Percentiles rank a stretch among this genome's conserved stretches.
These are phyloP conservation scores for Coboldia fuscipes DNA, from an alignment of 1,140 invertebrate species.

Conservation along the genomic window DNA sequence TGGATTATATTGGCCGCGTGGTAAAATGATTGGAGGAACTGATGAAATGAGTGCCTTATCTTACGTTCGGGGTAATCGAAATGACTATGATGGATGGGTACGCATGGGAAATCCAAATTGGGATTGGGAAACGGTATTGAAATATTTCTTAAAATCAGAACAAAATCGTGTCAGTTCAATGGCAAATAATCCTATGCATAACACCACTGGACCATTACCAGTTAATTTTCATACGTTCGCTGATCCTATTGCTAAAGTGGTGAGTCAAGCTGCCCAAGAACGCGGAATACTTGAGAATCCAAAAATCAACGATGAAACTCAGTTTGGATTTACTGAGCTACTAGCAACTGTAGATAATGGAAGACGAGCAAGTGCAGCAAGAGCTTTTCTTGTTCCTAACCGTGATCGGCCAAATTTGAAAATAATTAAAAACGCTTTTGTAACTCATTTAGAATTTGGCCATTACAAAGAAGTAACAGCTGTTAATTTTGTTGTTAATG, in stretches of 20 bases:
- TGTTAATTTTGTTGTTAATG: conserved; percentile 43
- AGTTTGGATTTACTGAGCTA: conserved; percentile 13
- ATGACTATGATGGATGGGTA: conserved; percentile 46
- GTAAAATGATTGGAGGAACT: conserved; percentile 34
- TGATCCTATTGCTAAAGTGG: no score
- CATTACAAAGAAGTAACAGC: conserved; percentile 39
- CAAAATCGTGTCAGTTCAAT: conserved; percentile 4
- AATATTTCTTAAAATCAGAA: conserved; percentile 25
- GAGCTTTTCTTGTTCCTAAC: conserved; percentile 31
- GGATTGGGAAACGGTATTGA: conserved; percentile 22
- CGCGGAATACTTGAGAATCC: no score
- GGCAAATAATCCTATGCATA: neutral
- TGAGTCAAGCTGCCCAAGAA: no score
- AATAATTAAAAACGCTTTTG: conserved; percentile 48
- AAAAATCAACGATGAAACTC: no score
- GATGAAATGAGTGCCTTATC: conserved; percentile 42
- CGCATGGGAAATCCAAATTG: conserved; percentile 20
- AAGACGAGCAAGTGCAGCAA: conserved; percentile 33
- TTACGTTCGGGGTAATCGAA: conserved; percentile 34
- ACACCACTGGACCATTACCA: no score
- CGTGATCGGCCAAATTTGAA: conserved; percentile 34
- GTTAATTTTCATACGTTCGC: no score
- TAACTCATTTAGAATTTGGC: conserved; percentile 46
- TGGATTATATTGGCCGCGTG: conserved; percentile 21
- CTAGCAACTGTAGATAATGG: conserved; percentile 37